These are phyloP conservation scores for Prinia subflava DNA, from an alignment of 2,113 vertebrate species.

Conservation along the genomic window DNA sequence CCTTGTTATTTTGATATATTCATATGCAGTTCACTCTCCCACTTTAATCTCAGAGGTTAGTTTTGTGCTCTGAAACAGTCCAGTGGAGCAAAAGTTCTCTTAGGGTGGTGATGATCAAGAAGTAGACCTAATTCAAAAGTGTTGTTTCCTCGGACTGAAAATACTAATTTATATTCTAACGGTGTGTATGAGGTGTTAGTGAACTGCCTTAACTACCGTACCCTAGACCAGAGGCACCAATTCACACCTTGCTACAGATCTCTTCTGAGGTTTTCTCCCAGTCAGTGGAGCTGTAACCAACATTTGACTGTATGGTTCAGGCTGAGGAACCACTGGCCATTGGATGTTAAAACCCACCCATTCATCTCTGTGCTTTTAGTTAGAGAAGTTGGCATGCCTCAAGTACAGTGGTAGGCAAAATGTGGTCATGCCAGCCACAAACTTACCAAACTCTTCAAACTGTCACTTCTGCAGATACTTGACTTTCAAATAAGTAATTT, in stretches of 20 bases:
- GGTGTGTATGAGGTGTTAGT: neutral
- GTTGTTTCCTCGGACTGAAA: neutral
- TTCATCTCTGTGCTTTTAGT: neutral
- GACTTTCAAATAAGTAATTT: neutral
- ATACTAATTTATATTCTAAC: neutral
- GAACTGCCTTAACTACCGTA: neutral
- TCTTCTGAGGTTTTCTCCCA: neutral
- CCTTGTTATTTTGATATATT: neutral
- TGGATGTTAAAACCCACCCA: rapidly evolving
- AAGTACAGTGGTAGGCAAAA: neutral
- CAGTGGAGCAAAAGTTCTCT: neutral
- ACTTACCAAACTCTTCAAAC: neutral
- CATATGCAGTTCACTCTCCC: constrained; percentile 6
- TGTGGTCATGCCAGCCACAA: neutral
- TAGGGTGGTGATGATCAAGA: neutral
- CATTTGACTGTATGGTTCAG: neutral
- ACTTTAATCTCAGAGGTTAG: constrained; percentile 23
- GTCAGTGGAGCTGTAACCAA: neutral
- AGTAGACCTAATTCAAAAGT: neutral
- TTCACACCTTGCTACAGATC: neutral
- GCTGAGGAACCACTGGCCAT: neutral
- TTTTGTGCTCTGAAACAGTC: neutral
- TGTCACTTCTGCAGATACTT: neutral
- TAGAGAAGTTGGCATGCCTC: neutral
- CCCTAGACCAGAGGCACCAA: neutral